Base-by-base conservation (phyloP, 2,888 invertebrate genomes). In the Creontiades dilutus region DNA sequence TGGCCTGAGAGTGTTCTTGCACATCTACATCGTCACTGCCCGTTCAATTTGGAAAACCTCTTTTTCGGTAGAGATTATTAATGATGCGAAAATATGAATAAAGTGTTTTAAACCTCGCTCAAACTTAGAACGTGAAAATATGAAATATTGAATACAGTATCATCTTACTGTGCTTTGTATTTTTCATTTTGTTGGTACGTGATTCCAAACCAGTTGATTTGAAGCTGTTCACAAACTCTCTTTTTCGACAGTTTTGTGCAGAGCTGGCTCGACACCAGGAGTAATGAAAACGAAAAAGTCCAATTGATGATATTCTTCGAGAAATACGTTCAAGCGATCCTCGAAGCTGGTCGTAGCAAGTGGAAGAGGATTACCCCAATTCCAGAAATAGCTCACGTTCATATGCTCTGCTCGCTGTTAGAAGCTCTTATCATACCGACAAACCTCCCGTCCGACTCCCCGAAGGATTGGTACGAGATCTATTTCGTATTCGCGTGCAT, bases 381-480 rank as follows among this genome's bases (percentile, higher is more conserved):
- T 28, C 96, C 97, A 0, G 98, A 98, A 93, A 96, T 98, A 92
- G 96, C 97, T 89, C 98, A 98, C 93, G 95, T 99, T 84, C 96
- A 97, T 93, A 97, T 98, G 95, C 95, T 98, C 9, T 98, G 98
- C 93, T 96, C 96, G 92, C 94, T 99, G 55, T 94, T 99, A 4
- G 98, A 98, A 92, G 97, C 96, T 92, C 95, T 98, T 92, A 93
- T 99, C 37, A 97, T 96, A 0, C 96, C 96, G 11, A 94, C 95
- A 90, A 96, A 97, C 93, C 95, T 98, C 0, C 98, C 98, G 0
- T 94, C 95, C 0, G 98, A 99, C 91, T 97, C 97, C 92, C 97
- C 98, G 0, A 98, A 98, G 92, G 99, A 99, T 93, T 96, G 98
- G 96, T 97, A 97, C 93, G 99, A 99, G 94, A 95, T 96, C 14